These are phyloP conservation scores for Rhinolophus ferrumequinum DNA, from an alignment of 2,113 vertebrate genomes.

Conservation along the genomic window DNA sequence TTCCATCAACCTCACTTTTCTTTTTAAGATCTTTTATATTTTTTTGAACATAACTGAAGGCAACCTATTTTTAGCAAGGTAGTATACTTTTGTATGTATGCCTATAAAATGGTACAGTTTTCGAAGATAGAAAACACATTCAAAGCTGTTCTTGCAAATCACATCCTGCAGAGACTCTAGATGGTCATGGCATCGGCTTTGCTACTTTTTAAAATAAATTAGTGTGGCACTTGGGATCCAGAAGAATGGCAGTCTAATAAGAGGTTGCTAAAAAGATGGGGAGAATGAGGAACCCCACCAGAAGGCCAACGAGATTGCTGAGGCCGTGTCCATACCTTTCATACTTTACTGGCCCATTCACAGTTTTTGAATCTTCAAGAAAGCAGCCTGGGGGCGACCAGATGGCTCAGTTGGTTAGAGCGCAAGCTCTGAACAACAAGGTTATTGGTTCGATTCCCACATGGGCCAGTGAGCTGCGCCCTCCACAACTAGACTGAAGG, in stretches of 20 bases:
- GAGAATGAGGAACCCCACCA: neutral
- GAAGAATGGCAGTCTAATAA: neutral
- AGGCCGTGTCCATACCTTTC: neutral
- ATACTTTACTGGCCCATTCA: neutral
- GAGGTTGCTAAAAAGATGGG: neutral
- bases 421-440: too few species aligned
- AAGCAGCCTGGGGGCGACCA: neutral
- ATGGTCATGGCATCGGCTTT: neutral
- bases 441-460: too few species aligned
- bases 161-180: neutral
- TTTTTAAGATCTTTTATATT: slow-evolving; percentile 49
- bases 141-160: slow-evolving; percentile 45
- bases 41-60: neutral
- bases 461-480: too few species aligned
- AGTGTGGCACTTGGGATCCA: neutral
- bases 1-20: neutral
- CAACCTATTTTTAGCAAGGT: slow-evolving; percentile 25
- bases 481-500: too few species aligned
- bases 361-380: neutral
- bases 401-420: too few species aligned
- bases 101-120: slow-evolving; percentile 39
- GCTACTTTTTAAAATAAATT: neutral
- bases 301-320: neutral
- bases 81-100: neutral
- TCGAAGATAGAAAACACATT: slow-evolving; percentile 50